Conservation (phyloP, 2,797 vertebrate species). For the Arctocebus calabarensis region DNA sequence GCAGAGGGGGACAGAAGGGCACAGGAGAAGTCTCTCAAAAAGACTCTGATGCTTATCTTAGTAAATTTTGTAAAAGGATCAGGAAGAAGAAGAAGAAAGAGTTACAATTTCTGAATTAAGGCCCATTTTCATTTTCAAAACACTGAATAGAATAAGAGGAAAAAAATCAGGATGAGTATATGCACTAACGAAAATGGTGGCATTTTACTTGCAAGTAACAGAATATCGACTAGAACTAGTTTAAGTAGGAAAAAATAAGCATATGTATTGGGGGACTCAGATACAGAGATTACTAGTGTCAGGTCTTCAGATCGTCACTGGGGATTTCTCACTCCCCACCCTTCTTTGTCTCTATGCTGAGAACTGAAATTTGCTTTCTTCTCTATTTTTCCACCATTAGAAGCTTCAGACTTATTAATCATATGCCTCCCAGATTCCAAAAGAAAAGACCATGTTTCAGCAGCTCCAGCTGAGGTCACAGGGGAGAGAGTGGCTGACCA, state of each 20-base stretch:
- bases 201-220: constrained; percentile 9
- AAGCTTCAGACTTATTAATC: not conserved
- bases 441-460: not conserved
- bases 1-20: too few species aligned
- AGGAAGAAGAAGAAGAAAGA: not conserved
- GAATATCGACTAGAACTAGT: not conserved
- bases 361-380: not conserved
- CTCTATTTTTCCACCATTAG: not conserved
- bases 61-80: not conserved
- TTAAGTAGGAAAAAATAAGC: not conserved
- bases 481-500: not conserved
- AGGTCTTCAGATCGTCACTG: not conserved
- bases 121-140: not conserved
- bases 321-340: too few species aligned
- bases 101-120: not conserved
- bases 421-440: not conserved
- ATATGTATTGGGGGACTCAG: not conserved
- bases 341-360: not conserved
- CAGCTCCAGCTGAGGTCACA: not conserved
- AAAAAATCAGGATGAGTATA: not conserved
- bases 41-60: not conserved
- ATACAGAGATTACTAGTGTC: not conserved
- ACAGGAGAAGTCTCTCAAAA: not conserved
- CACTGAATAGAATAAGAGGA: not conserved
- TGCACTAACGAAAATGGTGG: not conserved